phyloP scores from a whole-genome alignment of 2,113 vertebrate genomes.

The Phyllostomus hastatus region DNA sequence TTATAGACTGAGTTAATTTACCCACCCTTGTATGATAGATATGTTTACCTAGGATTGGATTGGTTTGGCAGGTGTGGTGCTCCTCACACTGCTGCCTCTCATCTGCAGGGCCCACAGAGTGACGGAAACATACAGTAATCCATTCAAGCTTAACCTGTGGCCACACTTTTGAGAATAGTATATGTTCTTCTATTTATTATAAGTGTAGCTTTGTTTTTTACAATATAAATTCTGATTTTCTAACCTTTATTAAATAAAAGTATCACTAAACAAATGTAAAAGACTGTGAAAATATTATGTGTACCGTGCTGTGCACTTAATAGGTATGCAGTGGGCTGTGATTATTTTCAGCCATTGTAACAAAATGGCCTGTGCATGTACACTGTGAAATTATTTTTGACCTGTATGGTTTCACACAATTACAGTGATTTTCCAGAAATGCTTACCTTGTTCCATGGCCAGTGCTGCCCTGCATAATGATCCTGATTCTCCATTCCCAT shows the following conservation, averaged over 20 bases:
- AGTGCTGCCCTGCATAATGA: neutral
- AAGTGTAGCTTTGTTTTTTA: neutral
- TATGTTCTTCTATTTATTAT: neutral
- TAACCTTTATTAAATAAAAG: slow-evolving; percentile 18
- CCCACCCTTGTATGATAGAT: neutral
- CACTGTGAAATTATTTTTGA: neutral
- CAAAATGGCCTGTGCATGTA: neutral
- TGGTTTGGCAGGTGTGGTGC: neutral
- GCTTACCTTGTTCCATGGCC: neutral
- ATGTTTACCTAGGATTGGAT: neutral
- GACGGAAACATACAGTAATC: neutral
- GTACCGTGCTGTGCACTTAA: neutral
- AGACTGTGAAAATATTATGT: neutral
- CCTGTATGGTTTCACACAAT: neutral
- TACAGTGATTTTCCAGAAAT: neutral
- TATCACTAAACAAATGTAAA: neutral
- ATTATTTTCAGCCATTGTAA: neutral
- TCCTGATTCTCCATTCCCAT: neutral
- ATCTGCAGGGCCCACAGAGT: neutral
- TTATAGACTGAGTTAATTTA: neutral
- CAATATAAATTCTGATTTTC: neutral
- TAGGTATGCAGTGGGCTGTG: neutral
- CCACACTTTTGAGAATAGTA: neutral
- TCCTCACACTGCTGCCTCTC: neutral
- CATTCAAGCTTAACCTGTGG: neutral